phyloP scores from a whole-genome alignment of 2,797 vertebrate genomes.

The Cynopterus sphinx region DNA sequence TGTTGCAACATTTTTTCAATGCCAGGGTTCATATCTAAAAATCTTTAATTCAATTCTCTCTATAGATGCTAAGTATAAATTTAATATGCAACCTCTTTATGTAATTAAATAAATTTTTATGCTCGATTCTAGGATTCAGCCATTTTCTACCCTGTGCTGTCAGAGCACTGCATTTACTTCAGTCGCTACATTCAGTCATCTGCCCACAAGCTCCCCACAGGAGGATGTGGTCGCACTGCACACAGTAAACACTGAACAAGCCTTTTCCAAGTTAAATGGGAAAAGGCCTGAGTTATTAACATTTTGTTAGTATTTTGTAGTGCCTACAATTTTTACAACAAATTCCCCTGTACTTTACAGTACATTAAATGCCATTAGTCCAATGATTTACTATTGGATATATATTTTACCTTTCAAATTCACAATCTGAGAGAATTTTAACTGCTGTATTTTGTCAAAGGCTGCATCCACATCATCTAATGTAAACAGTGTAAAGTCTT shows the following conservation, averaged over 20 bases:
- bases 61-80: background rate
- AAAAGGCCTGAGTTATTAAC: background rate
- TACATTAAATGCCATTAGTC: background rate
- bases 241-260: background rate
- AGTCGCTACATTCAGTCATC: background rate
- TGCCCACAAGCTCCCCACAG: background rate
- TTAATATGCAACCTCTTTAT: background rate
- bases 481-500: slow-evolving; percentile 96
- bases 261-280: background rate
- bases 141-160: background rate
- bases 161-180: background rate
- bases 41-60: background rate
- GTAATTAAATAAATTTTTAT: background rate
- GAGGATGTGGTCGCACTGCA: background rate
- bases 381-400: background rate
- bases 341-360: background rate
- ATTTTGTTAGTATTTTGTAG: background rate
- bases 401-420: slow-evolving; percentile 94
- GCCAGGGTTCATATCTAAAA: background rate
- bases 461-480: slow-evolving; percentile 98
- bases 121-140: background rate
- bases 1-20: background rate
- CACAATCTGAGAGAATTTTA: slow-evolving; percentile 99
- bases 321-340: background rate
- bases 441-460: slow-evolving; percentile 99